Evolutionary conservation across 2,888 invertebrate species (phyloP), one percentile per base, ranked within the genome.

Genomic region (Hirudinaria manillensis): DNA sequence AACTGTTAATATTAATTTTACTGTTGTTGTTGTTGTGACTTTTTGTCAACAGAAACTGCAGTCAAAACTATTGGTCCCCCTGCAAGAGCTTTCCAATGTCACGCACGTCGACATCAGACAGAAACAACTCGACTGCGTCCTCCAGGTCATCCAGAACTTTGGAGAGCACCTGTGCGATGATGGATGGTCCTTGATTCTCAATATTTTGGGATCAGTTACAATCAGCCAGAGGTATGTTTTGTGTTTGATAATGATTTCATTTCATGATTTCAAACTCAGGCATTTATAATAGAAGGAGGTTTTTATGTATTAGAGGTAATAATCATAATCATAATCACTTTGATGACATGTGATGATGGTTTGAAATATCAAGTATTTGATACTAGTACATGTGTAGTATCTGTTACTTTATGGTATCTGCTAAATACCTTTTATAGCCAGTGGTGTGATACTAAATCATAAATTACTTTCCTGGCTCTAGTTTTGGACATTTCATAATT

Each of bases 131-230:
- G 96, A 97, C 85, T 78, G 78, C 67, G 66, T 74, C n/a, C 89
- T 96, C 74, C 91, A 94, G 82, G 90, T 98, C 79, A 88, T 99
- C 75, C 97, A 98, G 86, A 92, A 92, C 55, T 91, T 91, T 78
- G 97, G 96, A 0, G 95, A 97, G 84, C 91, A 92, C 78, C 88
- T 98, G 61, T 68, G 68, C 21, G 91, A 92, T 3, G 92, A 93
- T 82, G 95, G 96, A 72, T 98, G 97, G 97, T 95, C 96, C 32
- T 89, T 93, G 77, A 91, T 97, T 82, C 90, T 98, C 81, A 92
- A 92, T 82, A 93, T 97, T 81, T 93, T 97, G 81, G 94, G 95
- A n/a, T 94, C 95, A 76, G 93, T 97, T 68, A 92, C 91, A 79
- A 91, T 93, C 82, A 92, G 93, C 83, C 95, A 95, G 84, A 93